phyloP scores from a whole-genome alignment of 2,113 vertebrate genomes.

The Callocephalon fimbriatum region DNA sequence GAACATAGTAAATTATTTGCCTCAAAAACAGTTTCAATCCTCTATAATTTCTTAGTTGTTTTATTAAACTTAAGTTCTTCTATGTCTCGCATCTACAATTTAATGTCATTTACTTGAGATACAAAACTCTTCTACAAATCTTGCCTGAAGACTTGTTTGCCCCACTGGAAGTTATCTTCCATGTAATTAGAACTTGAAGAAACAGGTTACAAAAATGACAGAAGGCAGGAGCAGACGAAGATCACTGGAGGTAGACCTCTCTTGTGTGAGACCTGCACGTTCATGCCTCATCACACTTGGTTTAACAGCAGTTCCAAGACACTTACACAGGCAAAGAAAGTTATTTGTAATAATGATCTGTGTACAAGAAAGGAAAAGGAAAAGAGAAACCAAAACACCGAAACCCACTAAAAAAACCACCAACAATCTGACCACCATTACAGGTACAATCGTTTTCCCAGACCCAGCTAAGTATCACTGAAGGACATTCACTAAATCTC shows the following conservation, averaged over 20 bases:
- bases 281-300: rapidly evolving
- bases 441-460: background rate
- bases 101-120: background rate
- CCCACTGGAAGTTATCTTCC: background rate
- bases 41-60: background rate
- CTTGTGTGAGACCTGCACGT: rapidly evolving
- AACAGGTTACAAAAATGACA: background rate
- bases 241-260: background rate
- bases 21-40: background rate
- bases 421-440: background rate
- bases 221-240: background rate
- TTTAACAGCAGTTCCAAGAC: background rate
- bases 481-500: background rate
- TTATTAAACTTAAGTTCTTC: background rate
- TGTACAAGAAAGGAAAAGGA: background rate
- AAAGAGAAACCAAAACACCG: background rate
- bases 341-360: background rate
- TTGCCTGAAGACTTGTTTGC: background rate
- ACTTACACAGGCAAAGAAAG: background rate
- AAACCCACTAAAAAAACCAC: background rate
- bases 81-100: background rate
- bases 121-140: background rate
- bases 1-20: background rate
- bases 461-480: background rate
- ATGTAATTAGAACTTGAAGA: background rate